A percentile compares a stretch with the other conserved stretches of the same genome.
Evolutionary conservation across 1,140 invertebrate species (phyloP).

Genomic region (Neuroterus valhalla): DNA sequence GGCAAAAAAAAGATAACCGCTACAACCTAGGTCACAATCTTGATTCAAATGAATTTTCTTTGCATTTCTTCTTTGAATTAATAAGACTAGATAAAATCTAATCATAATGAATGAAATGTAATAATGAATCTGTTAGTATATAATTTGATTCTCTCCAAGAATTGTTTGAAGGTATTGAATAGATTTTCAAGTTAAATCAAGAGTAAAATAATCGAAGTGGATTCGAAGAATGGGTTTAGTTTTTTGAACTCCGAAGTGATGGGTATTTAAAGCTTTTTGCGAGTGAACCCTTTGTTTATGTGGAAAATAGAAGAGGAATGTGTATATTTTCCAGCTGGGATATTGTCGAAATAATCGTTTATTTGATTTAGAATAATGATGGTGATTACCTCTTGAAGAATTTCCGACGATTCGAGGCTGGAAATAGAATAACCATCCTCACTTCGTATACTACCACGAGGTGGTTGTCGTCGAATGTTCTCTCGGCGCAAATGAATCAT

Average conservation of each 20-base stretch:
- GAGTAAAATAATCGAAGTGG: no score
- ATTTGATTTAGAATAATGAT: slow-evolving; percentile 18
- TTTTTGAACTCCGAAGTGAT: no score
- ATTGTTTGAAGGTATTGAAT: no score
- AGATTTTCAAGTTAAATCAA: no score
- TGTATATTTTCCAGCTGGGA: slow-evolving; percentile 6
- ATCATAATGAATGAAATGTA: background rate
- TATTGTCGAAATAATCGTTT: slow-evolving; percentile 26
- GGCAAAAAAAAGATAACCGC: no score
- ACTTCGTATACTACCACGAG: slow-evolving; percentile 35
- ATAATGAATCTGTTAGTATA: no score
- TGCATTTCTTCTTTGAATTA: background rate
- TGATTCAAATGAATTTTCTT: no score
- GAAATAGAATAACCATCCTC: slow-evolving; percentile 51
- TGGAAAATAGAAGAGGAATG: background rate
- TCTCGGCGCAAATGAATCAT: slow-evolving; percentile 83
- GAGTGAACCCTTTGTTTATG: no score
- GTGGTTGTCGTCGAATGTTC: slow-evolving; percentile 56
- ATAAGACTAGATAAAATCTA: background rate
- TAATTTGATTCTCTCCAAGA: no score
- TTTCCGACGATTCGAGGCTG: slow-evolving; percentile 49
- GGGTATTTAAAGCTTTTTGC: no score
- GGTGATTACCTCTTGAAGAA: slow-evolving; percentile 41
- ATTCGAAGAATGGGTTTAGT: no score
- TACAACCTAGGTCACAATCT: no score